Base-by-base conservation (phyloP, 1,140 invertebrate genomes). In the Drosophila subpulchrella region DNA sequence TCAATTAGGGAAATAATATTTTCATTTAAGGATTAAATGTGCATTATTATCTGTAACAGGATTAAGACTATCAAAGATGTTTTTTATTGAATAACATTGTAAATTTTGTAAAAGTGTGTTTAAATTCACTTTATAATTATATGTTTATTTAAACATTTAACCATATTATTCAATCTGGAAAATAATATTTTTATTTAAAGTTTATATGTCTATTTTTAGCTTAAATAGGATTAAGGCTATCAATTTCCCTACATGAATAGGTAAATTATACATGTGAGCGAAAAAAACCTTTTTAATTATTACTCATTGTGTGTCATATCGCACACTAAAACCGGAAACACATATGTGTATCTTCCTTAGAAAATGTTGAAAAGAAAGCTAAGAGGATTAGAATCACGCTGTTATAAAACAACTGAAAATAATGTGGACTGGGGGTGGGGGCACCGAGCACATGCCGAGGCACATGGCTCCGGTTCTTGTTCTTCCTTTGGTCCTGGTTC, bases 351-450 rank as follows among this genome's bases (percentile, higher is more conserved):
- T 63, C 20, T 2, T 36, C 51, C 30, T 30, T 12, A 7, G 42
- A 36, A 50, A 15, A 20, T 46, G 30, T 20, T 3, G 1, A 17
- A 8, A n/a, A 34, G 30, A 42, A 66, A 27, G 59, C 59, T 44
- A 68, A 68, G 47, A 44, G 65, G 65, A 65, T 68, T 66, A 42
- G 38, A 68, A 62, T 62, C 57, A 42, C 57, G 63, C 34, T 30
- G 30, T 66, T 38, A 24, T 30, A 20, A 68, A 66, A 66, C 60
- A 53, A 44, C 39, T 15, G 24, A 36, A 36, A 17, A 47, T 44
- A 27, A 42, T 24, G 15, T 24, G 58, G 6, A 27, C 11, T 6
- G 5, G 20, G 46, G 10, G n/a, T 50, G 27, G 27, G 46, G 42
- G 27, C 59, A 65, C 30, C 51, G 65, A 53, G 60, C 65, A 68